Base-by-base conservation (phyloP, 2,113 vertebrate genomes). In the Eidolon helvum region DNA sequence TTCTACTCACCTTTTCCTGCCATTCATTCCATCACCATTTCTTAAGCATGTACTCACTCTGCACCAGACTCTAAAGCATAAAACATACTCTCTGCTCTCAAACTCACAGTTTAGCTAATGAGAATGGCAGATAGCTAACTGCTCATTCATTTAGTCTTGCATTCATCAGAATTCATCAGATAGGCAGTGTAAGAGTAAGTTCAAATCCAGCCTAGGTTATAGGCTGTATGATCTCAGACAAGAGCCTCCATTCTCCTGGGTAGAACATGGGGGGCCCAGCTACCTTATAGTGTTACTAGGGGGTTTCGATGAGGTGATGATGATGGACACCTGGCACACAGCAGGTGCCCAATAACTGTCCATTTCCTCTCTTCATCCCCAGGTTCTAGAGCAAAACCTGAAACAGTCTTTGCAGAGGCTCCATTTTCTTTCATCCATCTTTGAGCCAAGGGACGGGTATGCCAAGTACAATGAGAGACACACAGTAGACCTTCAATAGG, bases 81-180 rank as follows among this genome's bases (percentile, higher is more conserved):
- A 91, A 85, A 90, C 96, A 69, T 77, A 91, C 40, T 83, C n/a
- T 55, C 50, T 35, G 61, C 90, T 93, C 45, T 96, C 75, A 66
- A 82, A 35, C 33, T 96, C 71, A 69, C 71, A 91, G 82, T 65
- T 91, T 74, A 38, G 65, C 83, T 88, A 89, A 85, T 82, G 87
- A 94, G 77, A 91, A 85, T 7, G 65, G 53, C 65, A 93, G 71
- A 75, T 87, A 74, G 88, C 79, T 87, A 94, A 65, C 57, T 90
- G 82, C 26, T 93, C 71, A 65, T 63, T 77, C 55, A 78, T 35
- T 80, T 48, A 85, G 63, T 26, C 33, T 57, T 35, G 83, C 45
- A 24, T 45, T 90, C 83, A 91, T 75, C 50, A 84, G 45, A 50
- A 24, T 45, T 90, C 83, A 88, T 75, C 50, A 84, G 45, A 50